Base-by-base conservation (phyloP, 2,113 vertebrate genomes). In the Protomyctophum bolini region DNA sequence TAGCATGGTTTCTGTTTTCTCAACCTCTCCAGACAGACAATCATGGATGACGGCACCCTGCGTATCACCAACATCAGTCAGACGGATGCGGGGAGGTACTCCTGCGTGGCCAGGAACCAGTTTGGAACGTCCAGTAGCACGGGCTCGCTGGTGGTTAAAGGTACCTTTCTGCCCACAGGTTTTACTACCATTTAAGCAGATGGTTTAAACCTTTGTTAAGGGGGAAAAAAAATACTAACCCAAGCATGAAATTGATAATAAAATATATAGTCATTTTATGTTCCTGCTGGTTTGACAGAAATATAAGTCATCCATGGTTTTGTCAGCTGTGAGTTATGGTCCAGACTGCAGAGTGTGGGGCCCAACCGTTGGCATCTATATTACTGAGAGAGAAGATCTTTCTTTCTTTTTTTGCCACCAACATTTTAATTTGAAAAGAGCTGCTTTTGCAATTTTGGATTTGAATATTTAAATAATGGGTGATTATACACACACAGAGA, bases 121-220 rank as follows among this genome's bases (percentile, higher is more conserved):
- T 96, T 96, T 4, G 94, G 95, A 51, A 57, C 82, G 6, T 92
- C 94, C 14, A 95, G 92, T 86, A 95, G 87, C 73, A 88, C 93
- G 0, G 95, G 94, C 52, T 86, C 47, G 6, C 89, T 97, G 68
- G 14, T 93, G 15, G 94, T 96, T 6, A 97, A 96, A 96, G 95
- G 95, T 97, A 95, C 73, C 58, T 75, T 83, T 72, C 55, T 58
- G 7, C 48, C 62, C 56, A 12, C 45, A 63, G 28, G 28, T 68
- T 12, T 83, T 11, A 65, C 48, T 10, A 1, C 69, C 65, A 76
- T 74, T 72, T 65, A 79, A 88, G 72, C 75, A 65, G 21, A 66
- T 58, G 75, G 46, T 86, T 88, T 79, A 80, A 88, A 89, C 68
- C 75, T 86, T 83, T 83, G 75, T 82, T 83, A 71, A 83, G 14